A percentile compares a stretch with the other conserved stretches of the same genome.
Conservation (phyloP, 2,797 vertebrate species). For the Gobio occitaniae region DNA sequence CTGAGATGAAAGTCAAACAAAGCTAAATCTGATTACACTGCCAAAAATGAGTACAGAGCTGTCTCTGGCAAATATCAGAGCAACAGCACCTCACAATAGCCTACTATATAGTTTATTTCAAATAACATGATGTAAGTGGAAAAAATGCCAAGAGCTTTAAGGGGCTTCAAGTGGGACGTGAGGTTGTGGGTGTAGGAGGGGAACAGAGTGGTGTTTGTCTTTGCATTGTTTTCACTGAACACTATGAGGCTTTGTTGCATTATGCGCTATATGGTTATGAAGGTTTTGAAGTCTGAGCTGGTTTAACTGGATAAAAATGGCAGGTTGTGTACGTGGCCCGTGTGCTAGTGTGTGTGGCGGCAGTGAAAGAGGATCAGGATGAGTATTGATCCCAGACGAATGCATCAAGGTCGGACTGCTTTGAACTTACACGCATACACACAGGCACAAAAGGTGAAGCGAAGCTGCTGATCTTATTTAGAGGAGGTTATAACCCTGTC, state of each 20-base stretch:
- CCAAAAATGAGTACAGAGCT: constrained; percentile 30
- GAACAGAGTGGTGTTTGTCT: constrained; percentile 26
- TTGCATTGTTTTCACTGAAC: constrained; percentile 14
- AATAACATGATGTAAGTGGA: constrained; percentile 40
- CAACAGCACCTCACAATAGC: constrained; percentile 23
- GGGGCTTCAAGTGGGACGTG: constrained; percentile 24
- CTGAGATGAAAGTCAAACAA: constrained; percentile 49
- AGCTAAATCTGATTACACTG: constrained; percentile 50
- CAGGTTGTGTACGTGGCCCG: constrained; percentile 4
- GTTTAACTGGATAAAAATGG: constrained; percentile 8
- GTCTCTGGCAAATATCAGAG: constrained; percentile 49
- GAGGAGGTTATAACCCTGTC: constrained; percentile 22
- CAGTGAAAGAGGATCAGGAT: constrained; percentile 47
- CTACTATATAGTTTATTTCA: constrained; percentile 43
- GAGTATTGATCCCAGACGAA: constrained; percentile 52
- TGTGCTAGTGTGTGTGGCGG: constrained; percentile 25
- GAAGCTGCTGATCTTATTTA: constrained; percentile 38
- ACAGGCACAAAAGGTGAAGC: background rate
- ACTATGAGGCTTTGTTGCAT: constrained; percentile 32
- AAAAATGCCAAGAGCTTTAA: constrained; percentile 14
- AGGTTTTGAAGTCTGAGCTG: constrained; percentile 19
- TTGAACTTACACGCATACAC: constrained; percentile 19
- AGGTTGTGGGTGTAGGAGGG: constrained; percentile 15
- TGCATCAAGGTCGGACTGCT: constrained; percentile 43
- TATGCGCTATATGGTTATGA: constrained; percentile 16